phyloP scores from a whole-genome alignment of 2,113 vertebrate species.

The Daboia siamensis region DNA sequence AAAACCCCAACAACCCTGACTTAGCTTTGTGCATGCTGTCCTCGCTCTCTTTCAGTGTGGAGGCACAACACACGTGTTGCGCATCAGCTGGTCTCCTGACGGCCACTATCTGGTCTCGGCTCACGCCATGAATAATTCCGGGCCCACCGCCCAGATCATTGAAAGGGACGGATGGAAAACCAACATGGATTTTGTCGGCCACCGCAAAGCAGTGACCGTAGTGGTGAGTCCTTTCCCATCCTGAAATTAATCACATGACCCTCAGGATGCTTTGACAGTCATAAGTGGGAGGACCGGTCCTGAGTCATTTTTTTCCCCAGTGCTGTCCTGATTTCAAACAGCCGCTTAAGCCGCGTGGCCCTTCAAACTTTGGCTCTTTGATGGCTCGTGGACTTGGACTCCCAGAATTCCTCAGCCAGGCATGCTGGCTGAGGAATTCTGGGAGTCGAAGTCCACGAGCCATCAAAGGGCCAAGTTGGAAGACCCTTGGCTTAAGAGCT shows the following conservation, averaged over 20 bases:
- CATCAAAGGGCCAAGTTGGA: no score
- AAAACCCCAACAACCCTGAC: rapidly evolving
- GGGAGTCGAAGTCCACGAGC: no score
- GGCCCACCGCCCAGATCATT: constrained; percentile 97
- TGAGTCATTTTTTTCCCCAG: not conserved
- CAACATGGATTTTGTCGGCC: constrained; percentile 98
- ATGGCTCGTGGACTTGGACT: no score
- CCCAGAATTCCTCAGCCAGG: no score
- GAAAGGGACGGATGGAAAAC: constrained; percentile 98
- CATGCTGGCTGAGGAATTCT: no score
- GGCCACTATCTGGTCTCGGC: constrained; percentile 98
- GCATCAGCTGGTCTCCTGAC: constrained; percentile 97
- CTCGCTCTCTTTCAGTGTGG: constrained; percentile 78
- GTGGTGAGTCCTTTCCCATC: constrained; percentile 75
- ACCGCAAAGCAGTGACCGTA: constrained; percentile 95
- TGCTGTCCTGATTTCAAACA: no score
- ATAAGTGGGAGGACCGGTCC: not conserved
- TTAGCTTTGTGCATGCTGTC: not conserved
- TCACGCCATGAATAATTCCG: constrained; percentile 99
- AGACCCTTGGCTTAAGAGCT: no score
- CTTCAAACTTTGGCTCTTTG: no score
- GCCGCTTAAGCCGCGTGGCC: not conserved
- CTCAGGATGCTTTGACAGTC: not conserved
- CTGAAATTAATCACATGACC: no score
- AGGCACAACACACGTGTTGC: constrained; percentile 93